Base-by-base conservation (phyloP, 1,140 invertebrate species). In the Meloidogyne floridensis region DNA sequence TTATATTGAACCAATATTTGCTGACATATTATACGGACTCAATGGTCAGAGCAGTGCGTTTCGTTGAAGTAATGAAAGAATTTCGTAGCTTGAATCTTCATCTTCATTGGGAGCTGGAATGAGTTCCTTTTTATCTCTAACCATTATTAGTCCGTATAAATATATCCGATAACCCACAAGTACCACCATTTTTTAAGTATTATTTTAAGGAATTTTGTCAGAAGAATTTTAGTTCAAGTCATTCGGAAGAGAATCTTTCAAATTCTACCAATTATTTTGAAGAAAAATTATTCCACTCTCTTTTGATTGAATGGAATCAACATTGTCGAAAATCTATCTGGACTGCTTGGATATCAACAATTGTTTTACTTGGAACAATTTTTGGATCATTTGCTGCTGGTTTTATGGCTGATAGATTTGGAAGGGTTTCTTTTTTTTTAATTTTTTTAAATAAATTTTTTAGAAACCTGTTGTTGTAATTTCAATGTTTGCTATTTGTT, bases 391-490 rank as follows among this genome's bases (percentile, higher is more conserved):
- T 90, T 78, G 10, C 85, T 32, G 75, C 83, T 54, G 88, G 88
- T 13, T 89, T 81, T 74, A 11, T 89, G 4, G 89, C 88, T 2
- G 88, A 89, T 84, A 75, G 79, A 42, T 87, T 80, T 71, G 88
- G 88, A 10, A 65, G 88, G 59, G 59, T 65, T 65, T 65, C n/a
- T 65, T 2, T n/a, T n/a, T 65, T 65, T n/a, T 6, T 5, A 15
- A 4, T 59, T 65, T n/a, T n/a, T 18, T 18, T 7, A 13, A 65
- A n/a, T 65, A n/a, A n/a, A 6, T n/a, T n/a, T n/a, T 65, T 18
- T n/a, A 65, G n/a, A 88, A 89, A 69, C 88, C 87, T 4, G 82
- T 86, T 32, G 81, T 86, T n/a, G 82, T 87, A 87, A 87, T 85
- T 53, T 78, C 84, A 8, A 75, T 88, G 72, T 59, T 83, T 7